These are phyloP conservation scores for Pseudomyrmex cubaensis DNA, from an alignment of 1,140 invertebrate species.

Conservation along the genomic window DNA sequence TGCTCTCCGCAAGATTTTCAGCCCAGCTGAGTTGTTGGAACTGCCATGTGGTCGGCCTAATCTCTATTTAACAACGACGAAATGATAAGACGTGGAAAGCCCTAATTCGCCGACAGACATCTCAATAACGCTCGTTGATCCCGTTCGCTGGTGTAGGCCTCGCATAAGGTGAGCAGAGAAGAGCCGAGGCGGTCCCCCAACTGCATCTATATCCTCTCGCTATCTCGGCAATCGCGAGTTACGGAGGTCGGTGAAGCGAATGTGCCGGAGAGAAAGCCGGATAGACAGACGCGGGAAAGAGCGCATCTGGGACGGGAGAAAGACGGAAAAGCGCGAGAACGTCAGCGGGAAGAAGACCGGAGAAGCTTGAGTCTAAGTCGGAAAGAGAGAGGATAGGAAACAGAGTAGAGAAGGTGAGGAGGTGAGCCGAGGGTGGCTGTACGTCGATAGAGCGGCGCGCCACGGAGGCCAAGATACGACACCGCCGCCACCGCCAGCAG, in stretches of 20 bases:
- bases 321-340: constrained; percentile 50
- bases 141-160: constrained; percentile 36
- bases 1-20: constrained; percentile 8
- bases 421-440: constrained; percentile 80
- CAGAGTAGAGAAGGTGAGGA: constrained; percentile 65
- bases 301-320: constrained; percentile 26
- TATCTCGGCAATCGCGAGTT: constrained; percentile 81
- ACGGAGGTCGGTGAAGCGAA: constrained; percentile 65
- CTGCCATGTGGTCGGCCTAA: constrained; percentile 1
- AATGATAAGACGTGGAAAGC: constrained; percentile 44
- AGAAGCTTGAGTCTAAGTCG: constrained; percentile 63
- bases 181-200: constrained; percentile 29
- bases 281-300: constrained; percentile 56
- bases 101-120: constrained; percentile 73
- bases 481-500: constrained; percentile 84
- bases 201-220: constrained; percentile 70
- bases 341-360: constrained; percentile 64
- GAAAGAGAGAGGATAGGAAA: constrained; percentile 63
- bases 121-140: constrained; percentile 72
- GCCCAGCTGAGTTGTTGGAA: not conserved
- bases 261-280: constrained; percentile 69
- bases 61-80: constrained; percentile 4
- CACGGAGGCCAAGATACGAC: constrained; percentile 85
- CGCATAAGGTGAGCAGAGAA: not conserved
- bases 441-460: constrained; percentile 86